phyloP scores from a whole-genome alignment of 2,888 invertebrate genomes.

The Macrosiphum euphorbiae region DNA sequence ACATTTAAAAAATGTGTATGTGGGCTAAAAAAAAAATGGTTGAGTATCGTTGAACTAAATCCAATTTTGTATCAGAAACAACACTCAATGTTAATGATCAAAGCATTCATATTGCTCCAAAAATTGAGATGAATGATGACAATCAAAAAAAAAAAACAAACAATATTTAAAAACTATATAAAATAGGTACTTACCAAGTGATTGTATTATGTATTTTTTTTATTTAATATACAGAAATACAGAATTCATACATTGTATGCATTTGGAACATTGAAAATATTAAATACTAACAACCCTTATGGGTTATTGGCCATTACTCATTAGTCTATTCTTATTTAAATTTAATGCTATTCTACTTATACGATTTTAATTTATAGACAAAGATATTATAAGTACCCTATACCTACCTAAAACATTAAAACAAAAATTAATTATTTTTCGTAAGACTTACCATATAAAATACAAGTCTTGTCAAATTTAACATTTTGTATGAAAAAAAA shows the following conservation, averaged over 20 bases:
- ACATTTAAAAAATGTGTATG: too few relatives aligned
- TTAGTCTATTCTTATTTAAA: background rate
- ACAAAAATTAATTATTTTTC: background rate
- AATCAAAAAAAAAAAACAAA: background rate
- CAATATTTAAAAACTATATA: background rate
- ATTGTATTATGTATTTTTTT: background rate
- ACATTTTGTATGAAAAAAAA: background rate
- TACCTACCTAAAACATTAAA: too few relatives aligned
- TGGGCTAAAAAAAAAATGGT: too few relatives aligned
- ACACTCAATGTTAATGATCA: background rate
- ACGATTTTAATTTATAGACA: too few relatives aligned
- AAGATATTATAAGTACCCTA: too few relatives aligned
- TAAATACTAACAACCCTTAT: background rate
- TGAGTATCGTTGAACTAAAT: background rate
- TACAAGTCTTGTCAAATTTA: background rate
- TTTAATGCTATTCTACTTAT: background rate
- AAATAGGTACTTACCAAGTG: background rate
- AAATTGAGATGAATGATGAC: background rate
- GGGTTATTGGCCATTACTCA: background rate
- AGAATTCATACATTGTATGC: background rate
- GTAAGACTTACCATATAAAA: slow-evolving; percentile 17
- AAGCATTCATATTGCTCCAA: background rate
- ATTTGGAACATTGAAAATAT: background rate
- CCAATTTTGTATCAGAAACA: background rate
- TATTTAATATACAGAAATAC: background rate